phyloP scores from a whole-genome alignment of 2,113 vertebrate species.

The Gobiocypris rarus region DNA sequence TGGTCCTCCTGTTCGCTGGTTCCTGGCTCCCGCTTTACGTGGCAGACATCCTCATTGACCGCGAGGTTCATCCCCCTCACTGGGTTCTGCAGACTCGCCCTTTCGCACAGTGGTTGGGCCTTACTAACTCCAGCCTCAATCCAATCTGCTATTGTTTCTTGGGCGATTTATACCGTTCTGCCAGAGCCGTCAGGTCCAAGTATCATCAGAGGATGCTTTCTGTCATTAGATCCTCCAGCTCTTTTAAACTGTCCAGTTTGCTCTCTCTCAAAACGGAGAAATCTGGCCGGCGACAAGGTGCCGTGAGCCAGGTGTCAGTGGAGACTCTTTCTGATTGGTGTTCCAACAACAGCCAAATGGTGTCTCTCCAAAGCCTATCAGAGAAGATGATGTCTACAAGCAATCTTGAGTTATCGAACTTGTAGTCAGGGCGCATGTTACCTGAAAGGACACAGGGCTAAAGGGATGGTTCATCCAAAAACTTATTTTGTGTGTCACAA shows the following conservation, averaged over 20 bases:
- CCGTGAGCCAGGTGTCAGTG: conserved; percentile 45
- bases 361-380: conserved; percentile 58
- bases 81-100: conserved; percentile 88
- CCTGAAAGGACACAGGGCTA: not conserved
- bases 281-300: conserved; percentile 25
- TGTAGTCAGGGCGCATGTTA: conserved; percentile 26
- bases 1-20: conserved; percentile 86
- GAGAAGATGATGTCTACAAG: conserved; percentile 35
- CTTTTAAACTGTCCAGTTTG: conserved; percentile 53
- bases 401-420: conserved; percentile 47
- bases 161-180: conserved; percentile 85
- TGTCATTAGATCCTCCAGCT: conserved; percentile 77
- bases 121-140: conserved; percentile 93
- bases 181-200: conserved; percentile 82
- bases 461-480: not conserved
- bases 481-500: not conserved
- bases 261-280: conserved; percentile 49
- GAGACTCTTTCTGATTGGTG: conserved; percentile 60
- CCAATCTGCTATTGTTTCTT: conserved; percentile 93
- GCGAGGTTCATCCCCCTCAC: conserved; percentile 75
- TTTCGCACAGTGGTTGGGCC: conserved; percentile 90
- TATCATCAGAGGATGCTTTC: conserved; percentile 84
- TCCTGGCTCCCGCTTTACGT: conserved; percentile 90
- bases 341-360: conserved; percentile 55
- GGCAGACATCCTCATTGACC: conserved; percentile 89